A percentile compares a stretch with the other conserved stretches of the same genome.
Conservation (phyloP, 1,140 invertebrate species). For the Phocides pigmalion region DNA sequence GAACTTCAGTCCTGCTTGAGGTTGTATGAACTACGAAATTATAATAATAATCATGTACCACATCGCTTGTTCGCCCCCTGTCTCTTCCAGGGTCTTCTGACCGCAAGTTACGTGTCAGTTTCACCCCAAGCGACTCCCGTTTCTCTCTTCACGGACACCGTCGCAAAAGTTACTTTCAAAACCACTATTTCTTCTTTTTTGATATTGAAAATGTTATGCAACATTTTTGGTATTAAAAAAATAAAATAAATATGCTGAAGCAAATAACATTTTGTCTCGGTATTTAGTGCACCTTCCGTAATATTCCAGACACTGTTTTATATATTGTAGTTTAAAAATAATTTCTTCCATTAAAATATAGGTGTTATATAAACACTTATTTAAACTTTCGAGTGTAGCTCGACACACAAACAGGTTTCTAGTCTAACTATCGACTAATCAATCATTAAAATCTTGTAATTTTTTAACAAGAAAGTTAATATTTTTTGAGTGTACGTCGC, state of each 20-base stretch:
- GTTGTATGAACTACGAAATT: too few relatives aligned
- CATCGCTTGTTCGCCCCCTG: constrained; percentile 9
- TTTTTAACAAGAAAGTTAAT: constrained; percentile 10
- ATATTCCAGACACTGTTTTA: too few relatives aligned
- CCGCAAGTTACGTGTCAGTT: constrained; percentile 58
- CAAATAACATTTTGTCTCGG: too few relatives aligned
- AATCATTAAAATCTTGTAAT: constrained; percentile 19
- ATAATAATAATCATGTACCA: too few relatives aligned
- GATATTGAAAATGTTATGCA: too few relatives aligned
- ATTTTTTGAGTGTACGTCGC: not conserved
- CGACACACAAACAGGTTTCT: constrained; percentile 14
- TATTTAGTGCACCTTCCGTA: too few relatives aligned
- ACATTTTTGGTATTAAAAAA: too few relatives aligned
- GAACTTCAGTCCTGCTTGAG: too few relatives aligned
- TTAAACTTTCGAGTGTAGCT: constrained; percentile 7
- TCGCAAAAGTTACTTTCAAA: constrained; percentile 59
- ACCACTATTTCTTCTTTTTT: constrained; percentile 45
- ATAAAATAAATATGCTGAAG: too few relatives aligned
- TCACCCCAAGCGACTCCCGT: constrained; percentile 56
- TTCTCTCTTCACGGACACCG: constrained; percentile 58
- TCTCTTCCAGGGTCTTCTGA: constrained; percentile 41
- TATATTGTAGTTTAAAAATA: too few relatives aligned
- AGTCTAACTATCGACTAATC: constrained; percentile 10
- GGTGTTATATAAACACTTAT: not conserved
- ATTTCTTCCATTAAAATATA: not conserved